Evolutionary conservation across 2,888 invertebrate genomes (phyloP), one percentile per base, ranked within the genome.

Genomic region (Phania funesta): DNA sequence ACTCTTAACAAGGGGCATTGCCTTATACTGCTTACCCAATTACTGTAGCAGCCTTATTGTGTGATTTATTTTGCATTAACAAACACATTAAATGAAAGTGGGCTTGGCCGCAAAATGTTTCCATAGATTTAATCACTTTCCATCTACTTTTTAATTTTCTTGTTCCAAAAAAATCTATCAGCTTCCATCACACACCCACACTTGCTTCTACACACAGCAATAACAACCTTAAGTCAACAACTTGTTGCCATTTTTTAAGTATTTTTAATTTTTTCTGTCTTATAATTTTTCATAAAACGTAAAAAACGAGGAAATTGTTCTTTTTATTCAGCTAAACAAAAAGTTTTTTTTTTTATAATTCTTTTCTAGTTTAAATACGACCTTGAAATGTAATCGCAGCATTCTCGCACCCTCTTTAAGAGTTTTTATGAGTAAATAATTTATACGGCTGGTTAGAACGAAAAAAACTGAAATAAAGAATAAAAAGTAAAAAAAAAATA

Each of bases 291-390:
- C 58, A 68, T n/a, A 41, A 41, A n/a, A 73, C 32, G 52, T 54
- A 68, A 78, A 77, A 80, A 76, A 71, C 41, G 50, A 52, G 26
- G 26, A 46, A 52, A 58, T 20, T 70, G 56, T 64, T 50, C 16
- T 62, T 73, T 67, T 73, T 80, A 80, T 78, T 65, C 50, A 67
- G 64, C 56, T 80, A 82, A 84, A 83, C 77, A 82, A 83, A 85
- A 84, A 79, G 52, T 84, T 83, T 80, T 84, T 74, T 73, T 65
- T 48, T 46, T 11, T 79, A 75, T 65, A 70, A n/a, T 60, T 78
- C 80, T n/a, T 84, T 85, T 73, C 75, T 78, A 73, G 48, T 84
- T 83, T 80, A 84, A 79, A 85, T 65, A 65, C 83, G 85, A 84
- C 85, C 85, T 85, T 85, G 85, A 85, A 83, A 84, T 81, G 65